Evolutionary conservation across 2,113 vertebrate species (phyloP), one percentile per base, ranked within the genome.

Genomic region (Poeciliopsis retropinna): DNA sequence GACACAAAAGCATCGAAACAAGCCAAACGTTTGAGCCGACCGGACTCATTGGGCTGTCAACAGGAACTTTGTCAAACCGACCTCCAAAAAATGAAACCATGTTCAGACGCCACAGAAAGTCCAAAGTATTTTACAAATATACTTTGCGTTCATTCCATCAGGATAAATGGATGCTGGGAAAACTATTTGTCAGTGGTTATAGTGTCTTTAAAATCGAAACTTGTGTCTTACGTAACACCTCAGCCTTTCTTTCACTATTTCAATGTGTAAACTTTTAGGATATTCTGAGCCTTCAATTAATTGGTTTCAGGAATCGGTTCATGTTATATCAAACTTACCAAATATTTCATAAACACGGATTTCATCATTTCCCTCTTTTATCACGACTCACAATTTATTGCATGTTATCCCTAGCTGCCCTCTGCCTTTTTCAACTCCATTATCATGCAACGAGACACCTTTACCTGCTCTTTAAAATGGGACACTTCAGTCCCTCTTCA

Each of bases 401-500:
- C 13, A 17, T 17, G 14, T 15, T 15, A 4, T 14, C 2, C 41
- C 13, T 17, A 6, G 17, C 17, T 57, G 25, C 51, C 70, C 0
- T 25, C 6, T 0, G 29, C 14, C 17, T 63, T 69, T 63, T 32
- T 64, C 68, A 32, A 60, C 69, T 68, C 72, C n/a, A 73, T 85
- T 78, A 75, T 51, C 54, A 80, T 82, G 67, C 82, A 0, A 47
- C 17, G 17, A 67, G 37, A 70, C 75, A 67, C 76, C 64, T 84
- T 80, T 29, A 85, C 71, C 82, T 82, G 62, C 82, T 87, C 80
- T 85, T 80, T 70, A 64, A 77, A 82, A 75, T 60, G 51, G n/a
- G 70, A 65, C 73, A 51, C 77, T 75, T 73, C 44, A 69, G 69
- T 61, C 63, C 63, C 79, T 84, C 76, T 71, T 79, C 60, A 79